Evolutionary conservation across 2,113 vertebrate species (phyloP), one percentile per base, ranked within the genome.

Genomic region (Cygnus buccinator): DNA sequence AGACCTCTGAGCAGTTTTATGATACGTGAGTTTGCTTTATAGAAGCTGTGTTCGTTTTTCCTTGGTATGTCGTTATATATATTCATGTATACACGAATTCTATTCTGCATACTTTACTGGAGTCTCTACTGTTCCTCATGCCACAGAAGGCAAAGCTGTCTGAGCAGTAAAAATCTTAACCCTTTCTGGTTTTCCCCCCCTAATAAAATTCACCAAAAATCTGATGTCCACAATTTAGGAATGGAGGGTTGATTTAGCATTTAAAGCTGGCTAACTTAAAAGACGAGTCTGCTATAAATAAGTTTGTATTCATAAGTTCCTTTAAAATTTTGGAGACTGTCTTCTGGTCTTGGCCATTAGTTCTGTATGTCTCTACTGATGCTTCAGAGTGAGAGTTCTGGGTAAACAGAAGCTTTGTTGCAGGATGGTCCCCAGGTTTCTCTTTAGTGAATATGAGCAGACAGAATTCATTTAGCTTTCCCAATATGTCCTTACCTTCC

Each of bases 81-180:
- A 17, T 55, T 46, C 2, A n/a, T 54, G 25, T 43, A 7, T 37
- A 19, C 25, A 26, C 21, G 31, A 41, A 66, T 39, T 57, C 57
- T 70, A 1, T 71, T 70, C 25, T 76, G 2, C 58, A 19, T 48
- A 23, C 13, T 94, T 92, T 11, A 73, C 66, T 70, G 73, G 55
- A 77, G 70, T 84, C 89, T 87, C n/a, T 88, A 58, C 57, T 86
- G 7, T 84, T 91, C 92, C 20, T 93, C 70, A 10, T 55, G n/a
- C 12, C 82, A 41, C 43, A 78, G 66, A 75, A 84, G 58, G 61
- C 2, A 63, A 61, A 81, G 66, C 59, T 84, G 11, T 71, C 41
- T 88, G n/a, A 93, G 23, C 22, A 89, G 28, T 52, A 82, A 62
- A n/a, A 83, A 61, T 72, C 39, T 79, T 93, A 68, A 63, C 6